Percentiles rank a stretch among this genome's conserved stretches.
phyloP scores from a whole-genome alignment of 2,888 invertebrate species.

The Salpingus planirostris region DNA sequence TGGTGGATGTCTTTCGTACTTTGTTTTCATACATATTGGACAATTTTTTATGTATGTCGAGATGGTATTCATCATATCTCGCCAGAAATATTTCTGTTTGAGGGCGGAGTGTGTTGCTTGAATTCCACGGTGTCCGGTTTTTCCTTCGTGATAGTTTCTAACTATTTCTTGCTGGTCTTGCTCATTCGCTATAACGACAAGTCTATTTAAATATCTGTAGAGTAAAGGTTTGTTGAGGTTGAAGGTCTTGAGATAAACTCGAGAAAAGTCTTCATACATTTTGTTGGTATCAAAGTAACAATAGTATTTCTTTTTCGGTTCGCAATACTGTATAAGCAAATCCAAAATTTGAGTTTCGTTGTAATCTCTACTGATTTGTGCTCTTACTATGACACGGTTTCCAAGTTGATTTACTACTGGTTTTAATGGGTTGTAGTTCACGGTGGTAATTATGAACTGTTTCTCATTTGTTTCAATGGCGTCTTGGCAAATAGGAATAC shows the following conservation, averaged over 20 bases:
- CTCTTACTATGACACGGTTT: neutral
- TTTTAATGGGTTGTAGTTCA: neutral
- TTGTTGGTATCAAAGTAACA: constrained; percentile 1
- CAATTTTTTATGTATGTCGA: constrained; percentile 12
- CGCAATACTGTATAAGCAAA: constrained; percentile 1
- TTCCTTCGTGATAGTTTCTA: constrained; percentile 7
- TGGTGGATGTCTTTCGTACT: constrained; percentile 18
- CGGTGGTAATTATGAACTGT: constrained; percentile 1
- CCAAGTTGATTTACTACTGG: neutral
- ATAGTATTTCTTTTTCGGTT: constrained; percentile 3
- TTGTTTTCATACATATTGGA: constrained; percentile 15
- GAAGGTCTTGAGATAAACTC: neutral
- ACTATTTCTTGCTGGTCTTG: constrained; percentile 4
- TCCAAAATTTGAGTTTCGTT: constrained; percentile 1
- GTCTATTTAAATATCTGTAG: constrained; percentile 2
- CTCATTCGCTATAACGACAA: constrained; percentile 1
- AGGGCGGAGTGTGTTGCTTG: constrained; percentile 6
- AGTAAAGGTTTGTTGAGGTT: neutral
- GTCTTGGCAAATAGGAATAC: no score
- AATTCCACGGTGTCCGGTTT: constrained; percentile 12
- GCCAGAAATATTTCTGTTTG: constrained; percentile 4
- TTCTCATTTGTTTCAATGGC: no score
- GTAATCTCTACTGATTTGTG: constrained; percentile 1
- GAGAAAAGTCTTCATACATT: constrained; percentile 1
- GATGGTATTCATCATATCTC: constrained; percentile 4